Conservation (phyloP, 2,797 vertebrate species). For the Anniella stebbinsi region DNA sequence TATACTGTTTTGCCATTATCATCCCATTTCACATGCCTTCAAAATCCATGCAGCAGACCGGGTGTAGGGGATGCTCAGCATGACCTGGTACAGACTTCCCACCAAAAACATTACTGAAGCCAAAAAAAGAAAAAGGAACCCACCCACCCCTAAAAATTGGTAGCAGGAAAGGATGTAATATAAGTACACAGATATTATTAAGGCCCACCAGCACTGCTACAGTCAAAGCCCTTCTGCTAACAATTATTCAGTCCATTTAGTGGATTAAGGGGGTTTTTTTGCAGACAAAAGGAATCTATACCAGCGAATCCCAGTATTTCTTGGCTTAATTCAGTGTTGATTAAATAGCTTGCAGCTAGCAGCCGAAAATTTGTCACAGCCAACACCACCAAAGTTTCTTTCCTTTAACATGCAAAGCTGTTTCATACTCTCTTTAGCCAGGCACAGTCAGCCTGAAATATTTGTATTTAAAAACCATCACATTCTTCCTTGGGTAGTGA, state of each 20-base stretch:
- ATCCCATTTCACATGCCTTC: constrained; percentile 2
- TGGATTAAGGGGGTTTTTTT: accelerated
- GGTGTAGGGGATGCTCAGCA: constrained; percentile 32
- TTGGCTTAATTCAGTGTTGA: constrained; percentile 12
- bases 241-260: constrained; percentile 53
- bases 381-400: background rate
- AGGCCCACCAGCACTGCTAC: background rate
- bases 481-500: background rate
- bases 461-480: background rate
- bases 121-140: background rate
- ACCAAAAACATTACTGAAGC: constrained; percentile 32
- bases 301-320: constrained; percentile 22
- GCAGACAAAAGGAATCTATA: constrained; percentile 31
- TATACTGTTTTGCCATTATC: constrained; percentile 20
- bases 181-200: background rate
- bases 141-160: background rate
- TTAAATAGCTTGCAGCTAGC: background rate
- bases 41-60: constrained; percentile 47
- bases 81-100: constrained; percentile 33
- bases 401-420: background rate
- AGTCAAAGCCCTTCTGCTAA: constrained; percentile 43
- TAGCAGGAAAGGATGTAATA: background rate
- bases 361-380: background rate
- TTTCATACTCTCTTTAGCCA: background rate
- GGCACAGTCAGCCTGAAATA: background rate